Evolutionary conservation across 1,140 invertebrate species (phyloP), one percentile per base, ranked within the genome.

Genomic region (Hyphantria cunea): DNA sequence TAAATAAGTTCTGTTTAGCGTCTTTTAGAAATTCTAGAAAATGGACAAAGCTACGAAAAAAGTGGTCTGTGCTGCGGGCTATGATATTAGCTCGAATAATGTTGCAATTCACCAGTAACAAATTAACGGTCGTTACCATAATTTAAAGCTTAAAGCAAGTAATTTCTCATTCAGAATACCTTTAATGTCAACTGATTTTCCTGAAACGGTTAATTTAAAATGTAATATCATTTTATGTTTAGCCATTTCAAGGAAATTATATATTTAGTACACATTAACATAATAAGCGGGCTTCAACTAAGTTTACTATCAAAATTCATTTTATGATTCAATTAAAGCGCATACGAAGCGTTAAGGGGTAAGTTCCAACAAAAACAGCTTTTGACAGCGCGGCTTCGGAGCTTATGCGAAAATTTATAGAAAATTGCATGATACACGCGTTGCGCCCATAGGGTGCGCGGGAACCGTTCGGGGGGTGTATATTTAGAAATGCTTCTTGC

Each of bases 391-490:
- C 71, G 80, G 82, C 82, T 85, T 86, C 80, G 76, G 74, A 79
- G 87, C 87, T 89, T 87, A 82, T 80, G 80, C 80, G 85, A 90
- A 89, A 88, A 88, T 90, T 90, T 90, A 87, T 90, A 86, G 87
- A 89, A 90, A 90, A 90, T 89, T 90, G 87, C 85, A 90, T 83
- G 77, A 72, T 75, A 80, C 75, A 85, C 78, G 80, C 85, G 82
- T 83, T 84, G 82, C 84, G 81, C 80, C 73, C 70, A 62, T 77
- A 81, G 84, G 84, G 80, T 86, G 84, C 84, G 86, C 84, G 84
- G 76, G 73, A 80, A 74, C 64, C 70, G 67, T 65, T 64, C 44
- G 75, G 80, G 81, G 82, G 87, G 82, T 82, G 85, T 86, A 82
- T 89, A 84, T 88, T 88, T 85, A 88, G 84, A 83, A 84, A 79